These are phyloP conservation scores for Hypselothyrea guttata DNA, from an alignment of 2,888 invertebrate species.

Conservation along the genomic window DNA sequence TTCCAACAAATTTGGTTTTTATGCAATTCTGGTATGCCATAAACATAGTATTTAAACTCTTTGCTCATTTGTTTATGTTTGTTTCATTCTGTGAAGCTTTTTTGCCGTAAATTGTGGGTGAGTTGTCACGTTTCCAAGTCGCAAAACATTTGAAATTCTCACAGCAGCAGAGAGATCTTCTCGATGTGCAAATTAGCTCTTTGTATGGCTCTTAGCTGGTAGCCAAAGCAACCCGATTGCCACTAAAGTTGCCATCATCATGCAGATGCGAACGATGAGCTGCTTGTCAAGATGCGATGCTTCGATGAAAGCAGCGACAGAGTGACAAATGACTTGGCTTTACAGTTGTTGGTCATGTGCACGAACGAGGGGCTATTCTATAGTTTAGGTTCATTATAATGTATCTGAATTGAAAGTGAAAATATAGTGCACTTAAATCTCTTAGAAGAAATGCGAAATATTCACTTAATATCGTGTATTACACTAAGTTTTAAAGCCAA, in stretches of 20 bases:
- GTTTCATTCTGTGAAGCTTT: neutral
- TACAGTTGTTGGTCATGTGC: slow-evolving; percentile 17
- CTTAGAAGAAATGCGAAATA: no score
- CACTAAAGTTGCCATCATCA: slow-evolving; percentile 13
- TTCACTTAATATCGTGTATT: no score
- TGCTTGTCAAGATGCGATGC: slow-evolving; percentile 16
- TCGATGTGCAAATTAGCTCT: slow-evolving; percentile 17
- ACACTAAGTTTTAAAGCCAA: no score
- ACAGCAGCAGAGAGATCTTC: slow-evolving; percentile 11
- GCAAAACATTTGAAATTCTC: slow-evolving; percentile 8
- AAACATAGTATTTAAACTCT: slow-evolving; percentile 8
- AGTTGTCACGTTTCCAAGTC: slow-evolving; percentile 13
- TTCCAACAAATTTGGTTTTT: slow-evolving; percentile 5
- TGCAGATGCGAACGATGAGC: slow-evolving; percentile 24
- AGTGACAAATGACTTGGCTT: slow-evolving; percentile 32
- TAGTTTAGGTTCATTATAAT: slow-evolving; percentile 4
- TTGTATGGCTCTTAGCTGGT: slow-evolving; percentile 9
- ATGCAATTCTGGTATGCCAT: neutral
- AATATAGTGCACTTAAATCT: no score
- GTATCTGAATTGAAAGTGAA: no score
- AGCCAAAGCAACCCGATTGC: neutral
- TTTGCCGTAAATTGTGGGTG: neutral
- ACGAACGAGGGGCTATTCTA: slow-evolving; percentile 11
- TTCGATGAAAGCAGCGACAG: slow-evolving; percentile 29
- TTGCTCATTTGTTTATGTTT: slow-evolving; percentile 1